phyloP scores from a whole-genome alignment of 2,113 vertebrate species.

The Phrynosoma blainvillii region DNA sequence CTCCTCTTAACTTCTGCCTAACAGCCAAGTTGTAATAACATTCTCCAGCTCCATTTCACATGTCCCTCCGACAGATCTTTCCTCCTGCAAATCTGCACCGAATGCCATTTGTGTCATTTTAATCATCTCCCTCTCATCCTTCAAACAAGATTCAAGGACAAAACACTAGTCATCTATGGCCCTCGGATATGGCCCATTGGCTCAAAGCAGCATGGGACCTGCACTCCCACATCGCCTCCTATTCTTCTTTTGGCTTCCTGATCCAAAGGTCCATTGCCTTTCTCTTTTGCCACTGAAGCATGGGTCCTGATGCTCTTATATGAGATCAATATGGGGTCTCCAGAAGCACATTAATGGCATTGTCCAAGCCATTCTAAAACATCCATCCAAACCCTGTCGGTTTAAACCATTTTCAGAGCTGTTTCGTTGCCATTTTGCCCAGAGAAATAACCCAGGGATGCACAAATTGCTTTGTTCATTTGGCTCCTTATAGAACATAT shows the following conservation, averaged over 20 bases:
- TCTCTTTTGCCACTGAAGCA: background rate
- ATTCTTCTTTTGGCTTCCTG: no score
- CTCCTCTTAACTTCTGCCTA: background rate
- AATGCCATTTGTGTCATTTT: background rate
- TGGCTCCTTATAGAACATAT: no score
- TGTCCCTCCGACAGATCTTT: background rate
- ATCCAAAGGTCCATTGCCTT: background rate
- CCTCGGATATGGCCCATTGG: background rate
- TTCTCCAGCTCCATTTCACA: background rate
- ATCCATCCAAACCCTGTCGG: no score
- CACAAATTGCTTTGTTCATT: no score
- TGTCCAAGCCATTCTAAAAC: no score
- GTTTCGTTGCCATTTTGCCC: no score
- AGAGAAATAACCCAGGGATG: no score
- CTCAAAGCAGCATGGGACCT: background rate
- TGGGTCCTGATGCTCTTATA: background rate
- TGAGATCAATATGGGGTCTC: background rate
- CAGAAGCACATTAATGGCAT: no score
- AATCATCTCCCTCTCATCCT: background rate
- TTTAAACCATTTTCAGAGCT: no score
- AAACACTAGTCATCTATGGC: background rate
- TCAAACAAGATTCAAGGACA: fast-evolving
- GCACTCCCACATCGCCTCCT: fast-evolving
- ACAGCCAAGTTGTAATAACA: background rate
- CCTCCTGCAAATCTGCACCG: background rate